Percentiles rank a stretch among this genome's conserved stretches.
phyloP scores from a whole-genome alignment of 2,888 invertebrate genomes.

The Drosophila cracens region DNA sequence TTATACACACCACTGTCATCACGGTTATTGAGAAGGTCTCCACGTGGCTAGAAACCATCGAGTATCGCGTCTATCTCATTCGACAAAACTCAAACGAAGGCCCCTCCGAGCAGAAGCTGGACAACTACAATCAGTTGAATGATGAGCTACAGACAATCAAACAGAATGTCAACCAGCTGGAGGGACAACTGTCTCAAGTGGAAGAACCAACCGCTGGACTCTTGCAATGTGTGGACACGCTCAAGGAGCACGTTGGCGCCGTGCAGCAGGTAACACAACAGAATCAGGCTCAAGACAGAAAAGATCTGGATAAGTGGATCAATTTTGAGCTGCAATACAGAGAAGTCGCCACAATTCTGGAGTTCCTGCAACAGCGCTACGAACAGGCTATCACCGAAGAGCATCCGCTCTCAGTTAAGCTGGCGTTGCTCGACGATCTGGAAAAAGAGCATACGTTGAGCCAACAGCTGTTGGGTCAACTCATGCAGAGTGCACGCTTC shows the following conservation, averaged over 20 bases:
- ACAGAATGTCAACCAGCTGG: conserved; percentile 88
- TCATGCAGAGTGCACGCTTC: conserved; percentile 88
- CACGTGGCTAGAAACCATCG: conserved; percentile 93
- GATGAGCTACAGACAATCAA: conserved; percentile 89
- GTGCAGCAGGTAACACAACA: conserved; percentile 89
- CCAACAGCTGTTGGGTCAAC: conserved; percentile 87
- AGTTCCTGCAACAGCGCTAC: conserved; percentile 79
- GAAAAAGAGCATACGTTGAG: conserved; percentile 89
- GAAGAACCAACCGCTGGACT: conserved; percentile 85
- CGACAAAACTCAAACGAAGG: conserved; percentile 87
- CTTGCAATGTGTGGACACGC: conserved; percentile 86
- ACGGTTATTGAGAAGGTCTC: conserved; percentile 92
- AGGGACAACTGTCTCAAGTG: conserved; percentile 86
- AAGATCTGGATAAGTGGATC: conserved; percentile 89
- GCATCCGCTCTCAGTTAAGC: conserved; percentile 88
- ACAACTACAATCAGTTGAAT: conserved; percentile 87
- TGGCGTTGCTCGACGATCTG: conserved; percentile 89
- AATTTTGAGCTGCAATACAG: conserved; percentile 89
- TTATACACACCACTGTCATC: conserved; percentile 89
- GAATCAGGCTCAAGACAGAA: conserved; percentile 86
- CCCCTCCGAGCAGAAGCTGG: conserved; percentile 87
- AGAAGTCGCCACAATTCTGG: conserved; percentile 81
- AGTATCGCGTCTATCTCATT: conserved; percentile 90
- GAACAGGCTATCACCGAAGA: conserved; percentile 85
- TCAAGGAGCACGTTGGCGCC: conserved; percentile 89